Evolutionary conservation across 2,113 vertebrate genomes (phyloP), one percentile per base, ranked within the genome.

Genomic region (Salminus brasiliensis): DNA sequence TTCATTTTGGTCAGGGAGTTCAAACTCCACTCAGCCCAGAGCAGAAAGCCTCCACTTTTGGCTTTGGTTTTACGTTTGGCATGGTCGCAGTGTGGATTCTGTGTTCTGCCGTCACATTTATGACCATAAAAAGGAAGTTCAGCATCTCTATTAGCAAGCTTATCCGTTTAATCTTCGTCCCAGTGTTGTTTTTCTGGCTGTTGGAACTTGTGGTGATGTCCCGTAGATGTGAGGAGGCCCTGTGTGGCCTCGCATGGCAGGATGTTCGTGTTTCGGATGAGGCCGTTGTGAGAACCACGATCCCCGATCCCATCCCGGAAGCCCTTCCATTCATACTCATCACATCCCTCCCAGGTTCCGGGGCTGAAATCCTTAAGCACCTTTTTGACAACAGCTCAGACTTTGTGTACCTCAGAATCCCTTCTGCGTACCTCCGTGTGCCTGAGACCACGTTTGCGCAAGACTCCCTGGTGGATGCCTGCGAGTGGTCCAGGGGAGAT

Each of bases 381-480:
- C 90, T 96, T 1, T 96, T 96, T 86, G 93, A 92, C 83, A 96
- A 96, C 85, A 95, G 87, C 74, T 95, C 93, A 29, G 95, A 96
- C 65, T 95, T 96, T 77, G 87, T 95, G 8, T 96, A 95, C 16
- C 87, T 96, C 70, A 89, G 88, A 67, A 86, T 95, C 66, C 95
- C 95, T 23, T 93, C 93, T 0, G 66, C 88, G n/a, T 93, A 95
- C 85, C 88, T 96, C 0, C 90, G 93, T 57, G 84, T 95, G 57
- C 95, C 95, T 0, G 91, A 93, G 53, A 91, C 88, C 0, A 94
- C 93, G 25, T 92, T 93, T 55, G 91, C 92, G 68, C 90, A 95
- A 0, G 91, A 94, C 86, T 89, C 95, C 5, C 93, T 96, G 79
- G 85, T 92, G 21, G 95, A 96, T 29, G 93, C 94, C 1, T 96